Percentiles rank a stretch among this genome's conserved stretches.
Conservation (phyloP, 1,140 invertebrate species). For the Bathynomus jamesi region DNA sequence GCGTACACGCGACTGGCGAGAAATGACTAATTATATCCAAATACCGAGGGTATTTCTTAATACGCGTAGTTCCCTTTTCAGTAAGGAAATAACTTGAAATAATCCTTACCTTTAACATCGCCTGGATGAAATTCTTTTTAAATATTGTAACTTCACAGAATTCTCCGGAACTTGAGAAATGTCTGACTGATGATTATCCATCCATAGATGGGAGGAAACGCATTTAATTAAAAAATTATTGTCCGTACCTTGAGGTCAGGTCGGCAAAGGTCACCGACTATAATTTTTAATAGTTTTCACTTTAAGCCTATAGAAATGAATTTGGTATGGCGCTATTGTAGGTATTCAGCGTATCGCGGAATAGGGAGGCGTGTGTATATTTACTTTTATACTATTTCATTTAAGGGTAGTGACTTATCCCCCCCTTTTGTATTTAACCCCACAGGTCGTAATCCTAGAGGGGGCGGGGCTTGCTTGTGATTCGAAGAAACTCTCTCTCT, state of each 20-base stretch:
- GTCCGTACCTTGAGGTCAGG: background rate
- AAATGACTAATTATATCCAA: no score
- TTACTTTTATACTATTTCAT: background rate
- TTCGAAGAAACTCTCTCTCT: background rate
- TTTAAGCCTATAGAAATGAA: background rate
- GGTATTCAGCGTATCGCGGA: no score
- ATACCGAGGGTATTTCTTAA: no score
- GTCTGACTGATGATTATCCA: background rate
- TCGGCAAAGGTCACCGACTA: background rate
- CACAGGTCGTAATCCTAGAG: background rate
- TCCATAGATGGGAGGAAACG: background rate
- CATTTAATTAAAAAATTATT: background rate
- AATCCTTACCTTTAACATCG: no score
- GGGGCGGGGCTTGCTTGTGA: background rate
- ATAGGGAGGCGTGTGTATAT: background rate
- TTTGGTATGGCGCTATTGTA: background rate
- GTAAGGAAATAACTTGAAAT: no score
- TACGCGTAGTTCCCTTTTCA: no score
- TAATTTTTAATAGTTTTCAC: background rate
- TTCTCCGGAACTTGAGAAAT: no score
- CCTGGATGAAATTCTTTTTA: no score
- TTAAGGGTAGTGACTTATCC: background rate
- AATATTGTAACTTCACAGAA: no score
- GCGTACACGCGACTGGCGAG: background rate
- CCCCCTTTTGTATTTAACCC: background rate